Evolutionary conservation across 1,140 invertebrate species (phyloP).

Genomic region (Oryzaephilus surinamensis): DNA sequence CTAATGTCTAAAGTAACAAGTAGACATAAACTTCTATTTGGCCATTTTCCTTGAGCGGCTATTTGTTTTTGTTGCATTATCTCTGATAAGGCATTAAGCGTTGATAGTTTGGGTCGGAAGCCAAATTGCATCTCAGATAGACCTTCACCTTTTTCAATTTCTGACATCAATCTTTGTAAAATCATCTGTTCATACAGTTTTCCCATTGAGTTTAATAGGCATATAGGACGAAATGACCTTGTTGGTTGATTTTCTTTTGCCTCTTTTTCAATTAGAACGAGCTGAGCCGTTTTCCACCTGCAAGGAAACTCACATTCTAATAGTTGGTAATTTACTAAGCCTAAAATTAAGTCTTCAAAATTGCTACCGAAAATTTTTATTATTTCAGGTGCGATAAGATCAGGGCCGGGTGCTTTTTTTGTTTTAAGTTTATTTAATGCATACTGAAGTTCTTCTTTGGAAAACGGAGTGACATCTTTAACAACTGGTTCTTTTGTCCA

Average conservation of each 20-base stretch:
- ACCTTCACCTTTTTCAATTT: slow-evolving; percentile 8
- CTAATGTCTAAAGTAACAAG: slow-evolving; percentile 16
- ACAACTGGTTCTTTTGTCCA: background rate
- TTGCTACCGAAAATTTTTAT: slow-evolving; percentile 12
- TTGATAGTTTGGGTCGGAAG: slow-evolving; percentile 25
- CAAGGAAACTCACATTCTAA: slow-evolving; percentile 26
- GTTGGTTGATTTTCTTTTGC: slow-evolving; percentile 19
- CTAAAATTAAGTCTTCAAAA: slow-evolving; percentile 7
- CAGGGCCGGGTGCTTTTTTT: slow-evolving; percentile 30
- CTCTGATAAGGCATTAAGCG: slow-evolving; percentile 25
- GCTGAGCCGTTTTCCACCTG: slow-evolving; percentile 32
- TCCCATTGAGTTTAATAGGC: slow-evolving; percentile 32
- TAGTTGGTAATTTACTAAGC: slow-evolving; percentile 21
- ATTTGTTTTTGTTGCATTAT: slow-evolving; percentile 22
- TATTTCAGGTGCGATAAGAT: slow-evolving; percentile 23
- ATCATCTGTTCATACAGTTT: slow-evolving; percentile 36
- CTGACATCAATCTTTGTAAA: slow-evolving; percentile 12
- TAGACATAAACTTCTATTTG: slow-evolving; percentile 8
- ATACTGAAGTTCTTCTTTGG: slow-evolving; percentile 16
- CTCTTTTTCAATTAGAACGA: slow-evolving; percentile 29
- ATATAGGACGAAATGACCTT: slow-evolving; percentile 34
- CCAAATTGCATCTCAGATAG: slow-evolving; percentile 31
- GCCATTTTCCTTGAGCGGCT: slow-evolving; percentile 13
- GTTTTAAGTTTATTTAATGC: slow-evolving; percentile 17
- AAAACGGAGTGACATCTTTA: slow-evolving; percentile 9